Conservation (phyloP, 2,888 invertebrate genomes). For the Heteropelma amictum region DNA sequence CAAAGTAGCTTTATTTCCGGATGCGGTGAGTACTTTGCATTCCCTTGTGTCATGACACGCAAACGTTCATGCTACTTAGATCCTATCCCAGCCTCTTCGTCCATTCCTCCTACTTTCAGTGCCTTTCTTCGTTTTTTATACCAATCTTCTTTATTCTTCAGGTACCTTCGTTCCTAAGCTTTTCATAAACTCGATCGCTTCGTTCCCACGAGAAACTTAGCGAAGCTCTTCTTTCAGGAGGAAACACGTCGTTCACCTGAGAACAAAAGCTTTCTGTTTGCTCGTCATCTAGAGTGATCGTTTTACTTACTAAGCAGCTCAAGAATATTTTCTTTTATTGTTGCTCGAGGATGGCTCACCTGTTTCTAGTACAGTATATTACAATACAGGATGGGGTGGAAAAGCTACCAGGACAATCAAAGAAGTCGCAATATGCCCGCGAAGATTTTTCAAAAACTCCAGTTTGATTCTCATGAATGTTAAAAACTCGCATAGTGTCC, state of each 20-base stretch:
- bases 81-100: conserved; percentile 27
- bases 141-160: background rate
- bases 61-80: conserved; percentile 60
- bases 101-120: conserved; percentile 9
- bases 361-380: too few relatives aligned
- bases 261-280: conserved; percentile 20
- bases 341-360: too few relatives aligned
- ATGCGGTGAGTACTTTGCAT: conserved; percentile 35
- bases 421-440: too few relatives aligned
- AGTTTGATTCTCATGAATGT: too few relatives aligned
- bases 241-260: background rate
- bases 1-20: conserved; percentile 66
- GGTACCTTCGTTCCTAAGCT: background rate
- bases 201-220: conserved; percentile 52
- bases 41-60: conserved; percentile 52
- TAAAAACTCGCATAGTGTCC: too few relatives aligned
- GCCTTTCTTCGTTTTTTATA: background rate
- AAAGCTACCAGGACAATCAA: too few relatives aligned
- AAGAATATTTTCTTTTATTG: conserved; percentile 5
- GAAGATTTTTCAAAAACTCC: too few relatives aligned
- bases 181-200: conserved; percentile 62
- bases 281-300: conserved; percentile 22
- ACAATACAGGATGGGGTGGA: too few relatives aligned
- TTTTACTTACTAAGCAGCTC: conserved; percentile 11
- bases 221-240: conserved; percentile 26